Conservation (phyloP, 2,113 vertebrate species). For the Fulmarus glacialis region DNA sequence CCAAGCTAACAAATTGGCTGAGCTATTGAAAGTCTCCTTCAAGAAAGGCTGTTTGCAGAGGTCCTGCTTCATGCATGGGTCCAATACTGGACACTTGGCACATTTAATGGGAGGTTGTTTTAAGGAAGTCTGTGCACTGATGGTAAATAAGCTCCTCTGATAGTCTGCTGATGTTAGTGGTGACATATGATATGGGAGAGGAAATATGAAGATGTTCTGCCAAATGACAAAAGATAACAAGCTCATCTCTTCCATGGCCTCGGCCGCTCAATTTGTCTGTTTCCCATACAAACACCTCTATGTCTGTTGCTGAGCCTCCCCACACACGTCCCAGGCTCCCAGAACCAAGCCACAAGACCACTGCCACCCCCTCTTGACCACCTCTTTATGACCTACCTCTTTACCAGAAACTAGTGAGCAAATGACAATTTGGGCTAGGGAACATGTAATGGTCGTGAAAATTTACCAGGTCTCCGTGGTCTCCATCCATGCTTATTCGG, state of each 20-base stretch:
- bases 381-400: not conserved
- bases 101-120: not conserved
- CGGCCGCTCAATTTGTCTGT: accelerated
- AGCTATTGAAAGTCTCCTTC: not conserved
- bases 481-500: not conserved
- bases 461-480: not conserved
- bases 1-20: not conserved
- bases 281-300: not conserved
- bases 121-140: not conserved
- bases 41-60: not conserved
- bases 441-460: not conserved
- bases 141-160: not conserved
- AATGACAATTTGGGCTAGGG: not conserved
- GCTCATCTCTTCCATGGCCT: not conserved
- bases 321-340: not conserved
- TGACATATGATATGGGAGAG: not conserved
- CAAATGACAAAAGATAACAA: not conserved
- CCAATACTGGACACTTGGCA: not conserved
- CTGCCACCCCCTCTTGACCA: not conserved
- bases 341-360: not conserved
- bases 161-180: not conserved
- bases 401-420: not conserved
- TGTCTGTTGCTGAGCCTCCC: not conserved
- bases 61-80: not conserved
- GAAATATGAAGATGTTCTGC: not conserved